Evolutionary conservation across 2,888 invertebrate species (phyloP), one percentile per base, ranked within the genome.

Genomic region (Sepiola atlantica): DNA sequence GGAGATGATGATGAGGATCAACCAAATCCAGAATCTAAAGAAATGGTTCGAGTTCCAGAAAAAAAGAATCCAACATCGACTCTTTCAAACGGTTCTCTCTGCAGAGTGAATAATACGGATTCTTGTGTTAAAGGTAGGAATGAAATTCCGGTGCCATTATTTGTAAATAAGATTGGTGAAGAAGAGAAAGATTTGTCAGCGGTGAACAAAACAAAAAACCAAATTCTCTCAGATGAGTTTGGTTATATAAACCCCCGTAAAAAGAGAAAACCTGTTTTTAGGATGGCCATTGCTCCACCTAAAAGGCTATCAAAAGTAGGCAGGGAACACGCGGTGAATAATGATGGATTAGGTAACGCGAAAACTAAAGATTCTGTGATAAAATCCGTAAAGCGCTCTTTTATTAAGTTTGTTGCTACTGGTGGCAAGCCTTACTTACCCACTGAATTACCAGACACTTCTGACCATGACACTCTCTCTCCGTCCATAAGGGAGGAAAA

Each of bases 401-500:
- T 77, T 12, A 77, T 77, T 14, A 77, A 77, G n/a, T 77, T 77
- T 77, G 77, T 77, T 77, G 77, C 77, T n/a, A 16, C 77, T 16
- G n/a, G n/a, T n/a, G 77, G n/a, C 16, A 77, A 32, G n/a, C 10
- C 18, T 16, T 77, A 24, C 28, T 21, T 77, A 77, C 77, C n/a
- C 16, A 14, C 16, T 16, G n/a, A 32, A 77, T 16, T 77, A n/a
- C 14, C 16, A n/a, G 77, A 77, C 77, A n/a, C 77, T 77, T 14
- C n/a, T 32, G 12, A 14, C 77, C n/a, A 77, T 77, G 77, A 77
- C 77, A 77, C n/a, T 77, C n/a, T n/a, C 77, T 32, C n/a, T 77
- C 77, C 77, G 77, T 77, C 77, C 77, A 77, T n/a, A 32, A 77
- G n/a, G n/a, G 61, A 61, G n/a, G n/a, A 77, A 77, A 77, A 77